Evolutionary conservation across 2,797 vertebrate species (phyloP).

Genomic region (Leuciscus waleckii): DNA sequence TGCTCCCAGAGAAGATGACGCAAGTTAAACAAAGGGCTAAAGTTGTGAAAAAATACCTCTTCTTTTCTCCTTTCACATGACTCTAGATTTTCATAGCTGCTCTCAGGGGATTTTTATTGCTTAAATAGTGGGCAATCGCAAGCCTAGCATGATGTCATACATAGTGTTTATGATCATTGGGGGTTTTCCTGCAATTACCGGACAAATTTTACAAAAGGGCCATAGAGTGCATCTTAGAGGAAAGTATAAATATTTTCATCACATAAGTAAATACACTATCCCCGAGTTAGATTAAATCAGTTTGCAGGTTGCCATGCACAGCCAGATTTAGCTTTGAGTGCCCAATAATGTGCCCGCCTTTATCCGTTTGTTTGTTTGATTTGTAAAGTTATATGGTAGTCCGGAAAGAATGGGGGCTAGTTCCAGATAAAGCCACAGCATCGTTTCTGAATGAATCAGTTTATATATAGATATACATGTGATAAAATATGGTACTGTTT

Average conservation of each 20-base stretch:
- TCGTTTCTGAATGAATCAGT: too few species aligned
- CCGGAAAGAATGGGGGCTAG: too few species aligned
- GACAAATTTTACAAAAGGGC: background rate
- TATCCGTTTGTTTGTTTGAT: too few species aligned
- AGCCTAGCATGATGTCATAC: background rate
- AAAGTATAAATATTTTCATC: background rate
- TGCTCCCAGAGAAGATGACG: too few species aligned
- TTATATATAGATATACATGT: too few species aligned
- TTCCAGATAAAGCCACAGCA: too few species aligned
- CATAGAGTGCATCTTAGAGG: background rate
- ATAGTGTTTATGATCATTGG: too few species aligned
- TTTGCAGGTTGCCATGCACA: too few species aligned
- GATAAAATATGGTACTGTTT: too few species aligned
- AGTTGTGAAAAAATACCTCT: background rate
- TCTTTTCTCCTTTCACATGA: background rate
- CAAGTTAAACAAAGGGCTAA: background rate
- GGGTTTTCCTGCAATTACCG: background rate
- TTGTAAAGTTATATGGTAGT: too few species aligned
- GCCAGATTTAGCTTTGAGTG: too few species aligned
- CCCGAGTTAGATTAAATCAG: background rate
- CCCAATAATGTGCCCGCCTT: too few species aligned
- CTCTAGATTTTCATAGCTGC: background rate
- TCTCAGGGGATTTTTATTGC: background rate
- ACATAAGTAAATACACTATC: background rate
- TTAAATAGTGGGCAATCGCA: fast-evolving